Evolutionary conservation across 2,888 invertebrate genomes (phyloP).

Genomic region (Drosophila mercatorum): DNA sequence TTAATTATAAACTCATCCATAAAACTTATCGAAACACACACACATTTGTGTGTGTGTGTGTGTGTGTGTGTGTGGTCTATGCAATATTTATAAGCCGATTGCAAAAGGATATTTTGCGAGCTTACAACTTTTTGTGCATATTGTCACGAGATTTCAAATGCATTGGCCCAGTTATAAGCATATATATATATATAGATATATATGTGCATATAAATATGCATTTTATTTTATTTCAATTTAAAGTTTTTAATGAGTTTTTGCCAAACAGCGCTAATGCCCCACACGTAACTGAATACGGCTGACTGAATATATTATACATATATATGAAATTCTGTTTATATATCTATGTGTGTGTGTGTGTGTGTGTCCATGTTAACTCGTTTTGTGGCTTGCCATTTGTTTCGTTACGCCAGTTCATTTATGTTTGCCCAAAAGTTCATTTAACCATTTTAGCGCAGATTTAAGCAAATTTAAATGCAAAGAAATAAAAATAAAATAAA

Average conservation of each 20-base stretch:
- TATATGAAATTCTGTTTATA: conserved; percentile 9
- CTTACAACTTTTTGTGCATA: conserved; percentile 33
- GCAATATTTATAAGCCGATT: conserved; percentile 12
- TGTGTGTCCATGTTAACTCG: conserved; percentile 26
- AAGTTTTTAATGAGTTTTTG: conserved; percentile 81
- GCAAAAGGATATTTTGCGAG: conserved; percentile 5
- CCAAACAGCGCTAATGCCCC: conserved; percentile 55
- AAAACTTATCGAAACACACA: conserved; percentile 8
- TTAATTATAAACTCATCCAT: conserved; percentile 8
- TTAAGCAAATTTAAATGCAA: conserved; percentile 59
- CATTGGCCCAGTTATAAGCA: conserved; percentile 44
- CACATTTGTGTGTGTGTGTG: no score
- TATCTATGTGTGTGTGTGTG: neutral
- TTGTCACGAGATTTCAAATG: conserved; percentile 41
- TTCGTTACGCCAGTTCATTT: conserved; percentile 51
- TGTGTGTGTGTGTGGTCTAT: conserved; percentile 10
- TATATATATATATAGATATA: conserved; percentile 21
- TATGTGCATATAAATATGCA: conserved; percentile 50
- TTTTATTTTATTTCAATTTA: conserved; percentile 81
- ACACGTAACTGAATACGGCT: conserved; percentile 16
- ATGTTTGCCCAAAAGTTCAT: conserved; percentile 38
- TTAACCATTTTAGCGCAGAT: conserved; percentile 42
- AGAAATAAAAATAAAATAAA: neutral
- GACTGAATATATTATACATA: conserved; percentile 10
- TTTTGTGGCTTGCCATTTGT: conserved; percentile 38